Evolutionary conservation across 2,113 vertebrate species (phyloP), one percentile per base, ranked within the genome.

Genomic region (Myanophis thanlyinensis): DNA sequence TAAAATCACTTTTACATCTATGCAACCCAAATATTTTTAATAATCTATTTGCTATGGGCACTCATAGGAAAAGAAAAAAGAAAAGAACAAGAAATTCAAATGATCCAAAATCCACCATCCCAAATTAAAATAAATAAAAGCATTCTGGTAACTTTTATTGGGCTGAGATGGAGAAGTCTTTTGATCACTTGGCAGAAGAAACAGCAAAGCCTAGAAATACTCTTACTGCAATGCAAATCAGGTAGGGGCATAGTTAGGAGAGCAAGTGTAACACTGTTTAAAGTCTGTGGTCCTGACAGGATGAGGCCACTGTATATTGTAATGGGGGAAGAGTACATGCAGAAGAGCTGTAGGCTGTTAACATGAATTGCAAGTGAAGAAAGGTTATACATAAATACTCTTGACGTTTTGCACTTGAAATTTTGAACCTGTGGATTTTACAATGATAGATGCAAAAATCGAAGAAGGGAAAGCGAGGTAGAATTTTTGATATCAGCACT

Each of bases 41-140:
- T 40, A 40, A 8, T 20, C n/a, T 80, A 40, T 40, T 80, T 80
- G 67, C 35, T 80, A 40, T 40, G n/a, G n/a, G 67, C 5, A 35
- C 15, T 7, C 0, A 1, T 35, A 18, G n/a, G n/a, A 1, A 9
- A n/a, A 62, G n/a, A n/a, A 8, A 0, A 11, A 67, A 73, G n/a
- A 73, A 35, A 35, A 15, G 62, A 35, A 35, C 5, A 15, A 73
- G 15, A 73, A 2, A 73, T 35, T 73, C 35, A 73, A 18, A 73
- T 1, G 13, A 73, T 73, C n/a, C n/a, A 35, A 73, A 6, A 73
- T 73, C n/a, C 20, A 73, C n/a, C 67, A 73, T 73, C 67, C n/a
- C 67, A 73, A 73, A 35, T 40, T 56, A 27, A 73, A 73, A 73
- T 18, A 35, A 73, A 40, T 5, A 35, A 73, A 73, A 73, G n/a